Evolutionary conservation across 64 coral and sea anemone genomes (phyloP).

Genomic region (Porites australiensis): DNA sequence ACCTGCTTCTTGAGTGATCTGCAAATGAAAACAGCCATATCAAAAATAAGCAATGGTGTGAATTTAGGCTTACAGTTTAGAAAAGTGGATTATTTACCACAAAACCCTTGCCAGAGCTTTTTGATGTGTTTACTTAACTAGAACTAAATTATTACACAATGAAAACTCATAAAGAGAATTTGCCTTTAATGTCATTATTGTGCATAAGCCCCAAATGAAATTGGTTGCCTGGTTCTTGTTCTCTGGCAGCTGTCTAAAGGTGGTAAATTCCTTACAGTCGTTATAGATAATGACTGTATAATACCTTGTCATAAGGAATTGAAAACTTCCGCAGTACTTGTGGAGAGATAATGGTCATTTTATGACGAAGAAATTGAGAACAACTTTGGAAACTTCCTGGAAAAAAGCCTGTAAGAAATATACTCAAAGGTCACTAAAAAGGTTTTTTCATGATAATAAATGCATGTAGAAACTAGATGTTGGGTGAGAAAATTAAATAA

Average conservation of each 20-base stretch:
- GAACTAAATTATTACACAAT: too few species aligned
- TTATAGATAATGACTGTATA: neutral
- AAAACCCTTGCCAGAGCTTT: too few species aligned
- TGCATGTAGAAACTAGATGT: too few species aligned
- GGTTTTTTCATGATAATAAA: neutral
- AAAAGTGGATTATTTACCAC: too few species aligned
- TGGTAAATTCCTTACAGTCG: neutral
- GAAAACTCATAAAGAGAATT: too few species aligned
- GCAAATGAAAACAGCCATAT: neutral
- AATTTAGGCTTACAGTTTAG: too few species aligned
- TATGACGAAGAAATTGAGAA: slow-evolving; percentile 94
- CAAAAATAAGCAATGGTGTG: too few species aligned
- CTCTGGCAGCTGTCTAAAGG: too few species aligned
- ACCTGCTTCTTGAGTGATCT: slow-evolving; percentile 97
- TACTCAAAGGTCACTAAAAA: neutral
- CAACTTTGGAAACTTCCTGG: slow-evolving; percentile 89
- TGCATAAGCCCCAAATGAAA: neutral
- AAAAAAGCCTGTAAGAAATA: slow-evolving; percentile 80
- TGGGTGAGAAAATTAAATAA: neutral
- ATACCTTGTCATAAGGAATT: slow-evolving; percentile 95
- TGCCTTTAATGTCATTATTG: too few species aligned
- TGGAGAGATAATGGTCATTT: slow-evolving; percentile 97
- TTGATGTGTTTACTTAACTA: too few species aligned
- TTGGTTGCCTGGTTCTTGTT: neutral
- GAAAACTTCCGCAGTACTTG: slow-evolving; percentile 96